These are phyloP conservation scores for Tridacna crocea DNA, from an alignment of 2,888 invertebrate species.

Conservation along the genomic window DNA sequence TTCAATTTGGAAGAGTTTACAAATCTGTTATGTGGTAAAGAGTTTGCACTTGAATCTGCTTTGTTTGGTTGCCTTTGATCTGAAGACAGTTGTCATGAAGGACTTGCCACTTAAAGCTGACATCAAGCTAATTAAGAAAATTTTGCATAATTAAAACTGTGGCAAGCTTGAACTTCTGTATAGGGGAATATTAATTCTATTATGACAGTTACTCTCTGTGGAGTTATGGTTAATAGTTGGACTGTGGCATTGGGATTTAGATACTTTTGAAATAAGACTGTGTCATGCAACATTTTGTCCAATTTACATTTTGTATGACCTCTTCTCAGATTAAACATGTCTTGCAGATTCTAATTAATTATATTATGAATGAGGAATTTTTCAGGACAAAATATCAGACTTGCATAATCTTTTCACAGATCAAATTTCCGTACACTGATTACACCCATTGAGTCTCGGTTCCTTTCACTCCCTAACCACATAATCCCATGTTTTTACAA, in stretches of 20 bases:
- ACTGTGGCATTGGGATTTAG: constrained; percentile 7
- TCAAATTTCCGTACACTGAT: background rate
- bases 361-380: constrained; percentile 20
- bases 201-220: constrained; percentile 21
- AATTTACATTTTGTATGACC: constrained; percentile 18
- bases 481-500: too few relatives aligned
- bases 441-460: background rate
- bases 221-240: constrained; percentile 19
- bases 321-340: constrained; percentile 17
- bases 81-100: constrained; percentile 15
- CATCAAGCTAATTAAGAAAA: constrained; percentile 34
- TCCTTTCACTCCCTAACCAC: too few relatives aligned
- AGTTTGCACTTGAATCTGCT: constrained; percentile 24
- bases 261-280: constrained; percentile 12
- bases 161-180: constrained; percentile 13
- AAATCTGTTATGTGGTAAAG: background rate
- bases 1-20: too few relatives aligned
- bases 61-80: constrained; percentile 36
- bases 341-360: constrained; percentile 12
- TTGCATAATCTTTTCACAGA: background rate
- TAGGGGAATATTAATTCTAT: constrained; percentile 34
- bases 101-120: constrained; percentile 27
- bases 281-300: constrained; percentile 17
- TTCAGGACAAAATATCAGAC: background rate
- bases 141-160: constrained; percentile 34